These are phyloP conservation scores for Scophthalmus maximus DNA, from an alignment of 2,113 vertebrate genomes.

Conservation along the genomic window DNA sequence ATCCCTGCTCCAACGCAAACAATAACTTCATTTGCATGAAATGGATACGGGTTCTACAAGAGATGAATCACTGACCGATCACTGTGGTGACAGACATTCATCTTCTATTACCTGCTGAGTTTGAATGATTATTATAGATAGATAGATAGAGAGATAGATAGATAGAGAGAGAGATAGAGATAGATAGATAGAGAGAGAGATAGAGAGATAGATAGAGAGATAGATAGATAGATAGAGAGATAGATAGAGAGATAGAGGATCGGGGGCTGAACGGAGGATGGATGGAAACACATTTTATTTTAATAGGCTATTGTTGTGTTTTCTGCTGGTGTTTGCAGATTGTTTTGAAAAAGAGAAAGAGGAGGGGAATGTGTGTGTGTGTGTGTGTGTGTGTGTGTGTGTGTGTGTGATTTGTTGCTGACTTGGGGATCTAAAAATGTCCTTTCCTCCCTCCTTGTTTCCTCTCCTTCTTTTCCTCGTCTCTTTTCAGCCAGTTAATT, in stretches of 20 bases:
- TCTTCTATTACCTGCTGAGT: too few species aligned
- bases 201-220: too few species aligned
- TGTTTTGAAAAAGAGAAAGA: neutral
- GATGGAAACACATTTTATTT: neutral
- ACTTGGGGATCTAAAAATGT: conserved; percentile 40
- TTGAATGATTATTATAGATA: too few species aligned
- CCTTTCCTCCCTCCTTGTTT: neutral
- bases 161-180: neutral
- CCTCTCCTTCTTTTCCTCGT: neutral
- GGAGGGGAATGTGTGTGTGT: conserved; percentile 12
- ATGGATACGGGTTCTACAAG: neutral
- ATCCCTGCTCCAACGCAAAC: neutral
- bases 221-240: too few species aligned
- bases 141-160: neutral
- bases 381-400: conserved; percentile 6
- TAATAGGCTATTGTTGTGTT: conserved; percentile 22
- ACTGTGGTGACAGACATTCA: too few species aligned
- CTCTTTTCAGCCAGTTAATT: too few species aligned
- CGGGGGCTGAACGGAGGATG: neutral
- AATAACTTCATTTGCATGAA: conserved; percentile 13
- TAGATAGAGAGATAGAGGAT: too few species aligned
- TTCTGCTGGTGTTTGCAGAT: conserved; percentile 39
- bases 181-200: neutral
- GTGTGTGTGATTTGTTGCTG: conserved; percentile 33
- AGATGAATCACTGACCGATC: conserved; percentile 5